phyloP scores from a whole-genome alignment of 1,140 invertebrate species.

The Drosophila quadrilineata region DNA sequence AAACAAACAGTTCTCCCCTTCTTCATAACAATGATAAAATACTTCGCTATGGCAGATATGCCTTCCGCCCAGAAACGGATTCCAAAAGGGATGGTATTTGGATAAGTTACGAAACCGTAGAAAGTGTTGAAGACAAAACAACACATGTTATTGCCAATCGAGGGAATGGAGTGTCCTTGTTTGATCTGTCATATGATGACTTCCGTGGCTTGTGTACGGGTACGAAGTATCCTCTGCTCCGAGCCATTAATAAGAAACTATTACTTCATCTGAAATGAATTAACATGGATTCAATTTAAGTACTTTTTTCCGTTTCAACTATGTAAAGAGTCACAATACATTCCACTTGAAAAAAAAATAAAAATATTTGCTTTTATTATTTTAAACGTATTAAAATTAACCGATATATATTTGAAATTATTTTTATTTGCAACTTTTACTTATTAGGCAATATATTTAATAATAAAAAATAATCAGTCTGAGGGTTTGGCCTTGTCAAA shows the following conservation, averaged over 20 bases:
- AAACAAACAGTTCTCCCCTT: conserved; percentile 82
- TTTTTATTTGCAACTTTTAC: no score
- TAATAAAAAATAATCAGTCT: no score
- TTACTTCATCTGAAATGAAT: no score
- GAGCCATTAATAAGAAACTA: conserved; percentile 85
- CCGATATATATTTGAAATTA: no score
- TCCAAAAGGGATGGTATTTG: conserved; percentile 89
- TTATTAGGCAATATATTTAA: no score
- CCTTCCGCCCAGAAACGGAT: conserved; percentile 86
- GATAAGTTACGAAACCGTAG: conserved; percentile 94
- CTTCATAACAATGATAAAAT: conserved; percentile 83
- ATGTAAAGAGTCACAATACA: no score
- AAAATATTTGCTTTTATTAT: no score
- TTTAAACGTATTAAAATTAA: no score
- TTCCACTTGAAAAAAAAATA: no score
- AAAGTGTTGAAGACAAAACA: conserved; percentile 91
- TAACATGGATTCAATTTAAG: no score
- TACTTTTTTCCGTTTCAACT: no score
- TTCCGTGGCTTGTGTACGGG: conserved; percentile 90
- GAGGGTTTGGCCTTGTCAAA: no score
- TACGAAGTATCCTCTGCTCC: conserved; percentile 88
- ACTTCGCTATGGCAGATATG: conserved; percentile 87
- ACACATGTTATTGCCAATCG: conserved; percentile 87
- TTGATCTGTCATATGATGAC: conserved; percentile 91
- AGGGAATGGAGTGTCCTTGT: conserved; percentile 91